phyloP scores from a whole-genome alignment of 2,888 invertebrate species.

The Baronia brevicornis region DNA sequence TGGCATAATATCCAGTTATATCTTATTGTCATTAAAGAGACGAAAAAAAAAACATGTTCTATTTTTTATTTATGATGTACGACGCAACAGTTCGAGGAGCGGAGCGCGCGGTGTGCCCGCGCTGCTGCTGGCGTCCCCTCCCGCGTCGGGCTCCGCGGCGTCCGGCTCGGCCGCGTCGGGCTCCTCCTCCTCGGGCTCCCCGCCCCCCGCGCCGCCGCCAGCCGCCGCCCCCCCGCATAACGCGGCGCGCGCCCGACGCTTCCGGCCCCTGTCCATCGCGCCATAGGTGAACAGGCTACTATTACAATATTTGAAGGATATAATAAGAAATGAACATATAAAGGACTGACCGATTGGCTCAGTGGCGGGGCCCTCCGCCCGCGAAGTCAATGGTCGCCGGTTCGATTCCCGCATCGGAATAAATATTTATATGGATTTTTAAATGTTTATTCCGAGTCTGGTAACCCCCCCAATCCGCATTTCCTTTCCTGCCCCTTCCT shows the following conservation, averaged over 20 bases:
- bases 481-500: too few relatives aligned
- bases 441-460: too few relatives aligned
- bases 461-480: too few relatives aligned
- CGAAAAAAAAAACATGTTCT: too few relatives aligned
- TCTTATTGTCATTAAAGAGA: too few relatives aligned
- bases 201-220: slow-evolving; percentile 30
- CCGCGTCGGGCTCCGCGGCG: slow-evolving; percentile 29
- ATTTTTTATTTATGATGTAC: background rate
- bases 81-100: slow-evolving; percentile 35
- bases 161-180: slow-evolving; percentile 25
- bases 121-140: slow-evolving; percentile 48
- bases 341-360: too few relatives aligned
- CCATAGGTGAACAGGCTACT: slow-evolving; percentile 34
- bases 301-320: slow-evolving; percentile 1
- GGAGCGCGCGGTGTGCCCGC: slow-evolving; percentile 66
- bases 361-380: too few relatives aligned
- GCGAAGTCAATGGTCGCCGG: too few relatives aligned
- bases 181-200: slow-evolving; percentile 37
- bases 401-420: too few relatives aligned
- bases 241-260: slow-evolving; percentile 59
- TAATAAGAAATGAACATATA: too few relatives aligned
- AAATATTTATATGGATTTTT: too few relatives aligned
- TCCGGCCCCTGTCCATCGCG: slow-evolving; percentile 60
- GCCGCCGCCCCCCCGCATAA: slow-evolving; percentile 35
- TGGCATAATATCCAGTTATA: too few relatives aligned